phyloP scores from a whole-genome alignment of 2,888 invertebrate genomes.

The Heliconius cydno region DNA sequence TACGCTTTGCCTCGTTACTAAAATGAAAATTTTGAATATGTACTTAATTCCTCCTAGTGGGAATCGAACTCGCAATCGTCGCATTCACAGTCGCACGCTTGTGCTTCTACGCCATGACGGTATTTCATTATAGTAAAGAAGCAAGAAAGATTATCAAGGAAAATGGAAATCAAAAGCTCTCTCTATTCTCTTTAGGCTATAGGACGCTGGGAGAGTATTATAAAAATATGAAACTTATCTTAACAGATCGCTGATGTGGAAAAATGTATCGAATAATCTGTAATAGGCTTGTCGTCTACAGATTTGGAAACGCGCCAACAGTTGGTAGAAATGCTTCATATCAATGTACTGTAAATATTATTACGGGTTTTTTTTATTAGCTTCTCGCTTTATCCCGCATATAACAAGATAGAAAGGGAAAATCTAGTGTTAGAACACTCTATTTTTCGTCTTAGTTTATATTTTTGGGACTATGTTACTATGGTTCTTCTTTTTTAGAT shows the following conservation, averaged over 20 bases:
- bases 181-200: background rate
- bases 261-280: slow-evolving; percentile 22
- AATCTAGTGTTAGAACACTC: background rate
- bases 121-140: no score
- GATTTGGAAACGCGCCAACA: slow-evolving; percentile 23
- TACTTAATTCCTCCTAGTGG: no score
- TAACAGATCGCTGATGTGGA: slow-evolving; percentile 28
- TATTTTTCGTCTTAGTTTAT: no score
- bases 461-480: no score
- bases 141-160: no score
- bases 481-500: no score
- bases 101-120: no score
- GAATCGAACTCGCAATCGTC: no score
- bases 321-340: background rate
- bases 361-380: background rate
- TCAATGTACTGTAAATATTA: background rate
- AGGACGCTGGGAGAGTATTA: background rate
- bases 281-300: slow-evolving; percentile 38
- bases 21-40: no score
- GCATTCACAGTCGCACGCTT: no score
- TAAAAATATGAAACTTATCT: slow-evolving; percentile 26
- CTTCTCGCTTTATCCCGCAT: background rate
- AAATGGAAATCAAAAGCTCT: no score
- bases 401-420: background rate
- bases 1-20: no score